Conservation (phyloP, 2,888 invertebrate species). For the Chymomyza fuscimana region DNA sequence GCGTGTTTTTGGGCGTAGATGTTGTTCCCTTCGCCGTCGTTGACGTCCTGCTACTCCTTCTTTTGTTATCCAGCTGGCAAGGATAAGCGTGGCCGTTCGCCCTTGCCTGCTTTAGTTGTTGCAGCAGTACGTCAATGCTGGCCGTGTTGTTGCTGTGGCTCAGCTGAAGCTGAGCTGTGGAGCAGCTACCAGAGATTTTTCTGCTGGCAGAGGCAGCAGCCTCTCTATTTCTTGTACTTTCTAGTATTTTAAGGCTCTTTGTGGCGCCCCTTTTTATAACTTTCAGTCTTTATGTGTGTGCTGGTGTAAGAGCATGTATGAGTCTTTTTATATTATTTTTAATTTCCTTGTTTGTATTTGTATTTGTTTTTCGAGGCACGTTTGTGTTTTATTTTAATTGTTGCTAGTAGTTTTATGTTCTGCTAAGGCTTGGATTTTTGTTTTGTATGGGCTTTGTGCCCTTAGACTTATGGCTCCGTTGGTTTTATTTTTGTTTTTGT, state of each 20-base stretch:
- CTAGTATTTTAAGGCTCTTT: not conserved
- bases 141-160: slow-evolving; percentile 1
- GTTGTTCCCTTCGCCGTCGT: slow-evolving; percentile 15
- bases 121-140: not conserved
- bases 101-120: not conserved
- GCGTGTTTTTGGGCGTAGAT: slow-evolving; percentile 16
- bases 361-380: slow-evolving; percentile 49
- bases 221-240: not conserved
- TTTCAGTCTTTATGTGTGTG: not conserved
- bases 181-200: not conserved
- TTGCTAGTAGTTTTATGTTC: slow-evolving; percentile 20
- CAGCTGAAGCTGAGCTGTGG: not conserved
- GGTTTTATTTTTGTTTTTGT: slow-evolving; percentile 5
- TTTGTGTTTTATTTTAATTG: slow-evolving; percentile 49
- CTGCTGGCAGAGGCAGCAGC: not conserved
- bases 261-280: not conserved
- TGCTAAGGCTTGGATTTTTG: slow-evolving; percentile 36
- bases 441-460: slow-evolving; percentile 1
- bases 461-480: slow-evolving; percentile 9
- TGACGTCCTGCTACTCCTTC: slow-evolving; percentile 3
- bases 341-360: slow-evolving; percentile 12
- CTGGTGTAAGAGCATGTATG: not conserved
- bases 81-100: not conserved
- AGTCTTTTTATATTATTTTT: not conserved
- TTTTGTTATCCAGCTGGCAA: not conserved